Evolutionary conservation across 2,113 vertebrate genomes (phyloP).

Genomic region (Corapipo altera): DNA sequence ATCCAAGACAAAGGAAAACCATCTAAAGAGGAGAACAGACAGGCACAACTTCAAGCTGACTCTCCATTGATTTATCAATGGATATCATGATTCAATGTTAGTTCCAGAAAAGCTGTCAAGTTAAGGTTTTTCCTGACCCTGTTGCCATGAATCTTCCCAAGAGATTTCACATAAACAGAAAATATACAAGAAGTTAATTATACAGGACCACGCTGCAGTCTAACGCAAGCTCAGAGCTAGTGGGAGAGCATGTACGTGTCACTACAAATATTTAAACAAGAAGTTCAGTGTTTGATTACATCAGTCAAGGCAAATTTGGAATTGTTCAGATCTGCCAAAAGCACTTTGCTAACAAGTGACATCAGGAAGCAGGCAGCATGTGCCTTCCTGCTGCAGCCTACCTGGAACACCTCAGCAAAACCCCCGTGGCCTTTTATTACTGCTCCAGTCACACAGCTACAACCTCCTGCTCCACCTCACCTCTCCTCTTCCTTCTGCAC

Average conservation of each 20-base stretch:
- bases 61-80: neutral
- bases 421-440: neutral
- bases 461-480: neutral
- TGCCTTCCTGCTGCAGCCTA: neutral
- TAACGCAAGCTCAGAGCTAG: neutral
- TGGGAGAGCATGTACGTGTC: neutral
- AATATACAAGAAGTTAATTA: neutral
- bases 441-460: rapidly evolving
- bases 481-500: neutral
- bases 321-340: neutral
- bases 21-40: neutral
- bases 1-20: neutral
- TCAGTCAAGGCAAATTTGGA: conserved; percentile 11
- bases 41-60: neutral
- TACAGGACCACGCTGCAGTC: neutral
- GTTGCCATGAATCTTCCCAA: neutral
- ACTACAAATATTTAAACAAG: conserved; percentile 18
- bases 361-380: neutral
- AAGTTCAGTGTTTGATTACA: conserved; percentile 4
- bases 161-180: neutral
- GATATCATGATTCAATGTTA: neutral
- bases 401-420: neutral
- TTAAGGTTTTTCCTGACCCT: neutral
- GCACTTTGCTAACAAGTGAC: neutral
- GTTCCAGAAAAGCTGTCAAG: conserved; percentile 21